Evolutionary conservation across 2,797 vertebrate genomes (phyloP), one percentile per base, ranked within the genome.

Genomic region (Hoplostethus mediterraneus): DNA sequence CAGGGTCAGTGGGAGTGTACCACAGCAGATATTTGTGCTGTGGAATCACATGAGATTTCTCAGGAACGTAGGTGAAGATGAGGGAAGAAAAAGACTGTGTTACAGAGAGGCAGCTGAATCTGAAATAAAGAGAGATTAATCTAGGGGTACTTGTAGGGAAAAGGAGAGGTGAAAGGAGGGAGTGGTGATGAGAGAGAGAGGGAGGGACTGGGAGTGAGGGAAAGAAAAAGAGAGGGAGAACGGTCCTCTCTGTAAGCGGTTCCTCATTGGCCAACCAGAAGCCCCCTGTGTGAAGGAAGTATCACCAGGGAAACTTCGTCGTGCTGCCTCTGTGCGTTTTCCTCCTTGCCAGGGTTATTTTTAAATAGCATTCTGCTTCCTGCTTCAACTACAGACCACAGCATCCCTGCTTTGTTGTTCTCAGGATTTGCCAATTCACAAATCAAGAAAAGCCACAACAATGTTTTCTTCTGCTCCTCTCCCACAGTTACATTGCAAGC

Each of bases 281-380:
- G 81, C 90, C 90, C 91, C 86, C 83, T 83, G 90, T 86, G 90
- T 92, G 89, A 91, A 94, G 93, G 92, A 95, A 94, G 88, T 93
- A 91, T 94, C 94, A 93, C 93, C 93, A 93, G 93, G 94, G 94
- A 95, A 95, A 95, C 92, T 94, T 94, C 45, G 90, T 89, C 90
- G 90, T 42, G 79, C 90, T 89, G 88, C 81, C 88, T 89, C 82
- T 90, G 83, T 93, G 90, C 91, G 90, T 92, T 89, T 94, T 93
- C 86, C 90, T 93, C 84, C 67, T 73, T 81, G 91, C 89, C 86
- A 88, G 90, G 86, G 92, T 94, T 95, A 94, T 95, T 95, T 95
- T 95, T 94, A 94, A 95, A 94, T 87, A 78, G 77, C 84, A 21
- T 85, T 87, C 80, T 57, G 85, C 91, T 94, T 93, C 92, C 92